Evolutionary conservation across 2,113 vertebrate genomes (phyloP), one percentile per base, ranked within the genome.

Genomic region (Heterotis niloticus): DNA sequence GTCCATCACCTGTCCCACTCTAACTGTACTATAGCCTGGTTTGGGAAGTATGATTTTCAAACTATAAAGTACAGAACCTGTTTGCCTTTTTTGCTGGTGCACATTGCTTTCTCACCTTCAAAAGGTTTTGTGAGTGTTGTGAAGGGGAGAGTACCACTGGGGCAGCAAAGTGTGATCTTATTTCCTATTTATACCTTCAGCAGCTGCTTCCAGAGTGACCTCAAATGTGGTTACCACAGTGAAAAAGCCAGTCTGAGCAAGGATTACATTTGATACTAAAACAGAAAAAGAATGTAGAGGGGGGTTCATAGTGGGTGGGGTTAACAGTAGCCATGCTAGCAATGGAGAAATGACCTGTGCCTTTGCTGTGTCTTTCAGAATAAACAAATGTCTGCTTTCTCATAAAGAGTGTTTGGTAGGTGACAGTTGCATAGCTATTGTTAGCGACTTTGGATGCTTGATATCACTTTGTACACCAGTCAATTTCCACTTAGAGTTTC

Each of bases 151-250:
- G 26, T 5, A 26, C 3, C n/a, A 4, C 14, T 29, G 66, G 70
- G 59, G 20, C 24, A 59, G 69, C n/a, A 12, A n/a, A 57, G 34
- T 28, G 73, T 80, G 73, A 80, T 65, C 71, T 18, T 67, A 23
- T 59, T 64, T 64, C 79, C 79, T 81, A 81, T 81, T 81, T 70
- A 81, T 81, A 81, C 67, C 68, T 57, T 10, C 66, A 28, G 29
- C 75, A 81, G 79, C 79, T 81, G 79, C 66, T 65, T n/a, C 57
- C 26, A 76, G 56, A 17, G 34, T 62, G 28, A 74, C 64, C 64
- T 74, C 78, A 76, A 29, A 62, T 1, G 67, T 20, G 29, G 28
- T 67, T 56, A 10, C 17, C 23, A 65, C 17, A 60, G 67, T 81
- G 77, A 77, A n/a, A 57, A 52, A 70, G 75, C 67, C 26, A 44